Base-by-base conservation (phyloP, 1,140 invertebrate species). In the Neocloeon triangulifer region DNA sequence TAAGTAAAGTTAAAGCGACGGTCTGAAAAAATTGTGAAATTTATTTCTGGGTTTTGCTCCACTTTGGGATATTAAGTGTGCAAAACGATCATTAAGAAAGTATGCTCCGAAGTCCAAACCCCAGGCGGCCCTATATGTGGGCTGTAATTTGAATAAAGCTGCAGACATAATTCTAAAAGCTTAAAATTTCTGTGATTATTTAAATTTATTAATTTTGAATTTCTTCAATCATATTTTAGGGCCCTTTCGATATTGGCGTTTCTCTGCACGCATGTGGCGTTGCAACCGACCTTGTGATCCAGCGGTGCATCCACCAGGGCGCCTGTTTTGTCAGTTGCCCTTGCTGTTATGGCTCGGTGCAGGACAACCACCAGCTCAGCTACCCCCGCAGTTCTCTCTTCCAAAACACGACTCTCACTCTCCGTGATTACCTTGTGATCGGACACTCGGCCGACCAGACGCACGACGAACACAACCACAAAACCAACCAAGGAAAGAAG, bases 211-310 rank as follows among this genome's bases (percentile, higher is more conserved):
- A 28, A 39, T 38, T 21, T 25, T 47, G n/a, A n/a, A n/a, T n/a
- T n/a, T 46, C 32, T 39, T 56, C 51, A 52, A 51, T 39, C 54
- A 57, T 43, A 37, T 66, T 63, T 40, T 36, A 50, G 39, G 59
- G 59, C 5, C 32, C 37, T 2, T 67, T 71, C 57, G 65, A 88
- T 41, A 68, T 94, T 38, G 88, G 88, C 2, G 60, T 79, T 13
- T 79, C 76, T 9, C 53, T 96, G 25, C 89, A 95, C 58, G 88
- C 86, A 2, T 96, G 89, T 56, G 89, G 89, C 10, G 73, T 85
- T 8, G 85, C 86, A 3, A 92, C 84, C 9, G 89, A 96, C 55
- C 64, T 94, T 34, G 85, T 94, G 1, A 57, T 95, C 28, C 64
- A 82, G 37, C 75, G 76, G 41, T 94, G 86, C 49, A 60, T 80